phyloP scores from a whole-genome alignment of 2,888 invertebrate genomes.

The Tuta absoluta region DNA sequence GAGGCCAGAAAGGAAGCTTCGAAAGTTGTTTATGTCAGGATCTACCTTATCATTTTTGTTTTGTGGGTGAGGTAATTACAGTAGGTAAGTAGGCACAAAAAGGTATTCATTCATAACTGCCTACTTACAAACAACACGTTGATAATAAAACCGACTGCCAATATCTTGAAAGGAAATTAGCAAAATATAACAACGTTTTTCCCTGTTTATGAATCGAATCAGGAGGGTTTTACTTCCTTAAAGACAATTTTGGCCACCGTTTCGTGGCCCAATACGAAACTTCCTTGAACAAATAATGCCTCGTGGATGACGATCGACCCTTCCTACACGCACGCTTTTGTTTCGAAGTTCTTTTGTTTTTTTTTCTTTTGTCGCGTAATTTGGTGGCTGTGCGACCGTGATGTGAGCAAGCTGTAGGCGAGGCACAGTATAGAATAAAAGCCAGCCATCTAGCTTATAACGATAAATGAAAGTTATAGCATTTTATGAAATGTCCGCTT shows the following conservation, averaged over 20 bases:
- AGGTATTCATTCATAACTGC: too few species aligned
- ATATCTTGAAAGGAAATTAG: too few species aligned
- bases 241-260: neutral
- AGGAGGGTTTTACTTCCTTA: neutral
- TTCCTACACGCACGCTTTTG: conserved; percentile 64
- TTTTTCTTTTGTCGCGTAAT: conserved; percentile 59
- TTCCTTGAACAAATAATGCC: conserved; percentile 52
- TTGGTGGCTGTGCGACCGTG: conserved; percentile 51
- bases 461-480: too few species aligned
- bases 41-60: neutral
- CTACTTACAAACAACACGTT: too few species aligned
- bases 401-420: conserved; percentile 49
- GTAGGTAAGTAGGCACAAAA: too few species aligned
- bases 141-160: too few species aligned
- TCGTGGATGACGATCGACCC: conserved; percentile 43
- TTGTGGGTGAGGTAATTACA: too few species aligned
- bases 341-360: conserved; percentile 61
- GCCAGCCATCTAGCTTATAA: neutral
- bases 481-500: too few species aligned
- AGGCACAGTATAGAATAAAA: neutral
- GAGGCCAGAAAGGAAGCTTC: conserved; percentile 9
- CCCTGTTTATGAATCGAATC: neutral
- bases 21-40: neutral
- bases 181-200: too few species aligned
- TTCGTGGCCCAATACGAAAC: conserved; percentile 17